A percentile compares a stretch with the other conserved stretches of the same genome.
These are phyloP conservation scores for Lycocerus yunnanus DNA, from an alignment of 2,888 invertebrate species.

Conservation along the genomic window DNA sequence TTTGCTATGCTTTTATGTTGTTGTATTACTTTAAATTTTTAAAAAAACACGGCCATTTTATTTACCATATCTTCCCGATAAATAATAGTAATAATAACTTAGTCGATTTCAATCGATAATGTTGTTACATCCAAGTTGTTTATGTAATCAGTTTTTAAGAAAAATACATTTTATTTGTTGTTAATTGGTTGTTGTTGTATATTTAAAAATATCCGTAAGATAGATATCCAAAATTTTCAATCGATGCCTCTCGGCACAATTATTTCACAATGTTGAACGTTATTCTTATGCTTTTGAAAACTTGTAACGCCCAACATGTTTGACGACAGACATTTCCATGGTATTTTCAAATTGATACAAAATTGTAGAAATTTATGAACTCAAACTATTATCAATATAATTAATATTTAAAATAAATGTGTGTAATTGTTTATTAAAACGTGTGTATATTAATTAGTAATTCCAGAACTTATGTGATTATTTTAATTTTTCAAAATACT, in stretches of 20 bases:
- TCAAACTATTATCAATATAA: background rate
- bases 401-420: background rate
- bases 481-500: background rate
- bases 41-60: background rate
- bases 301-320: background rate
- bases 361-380: background rate
- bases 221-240: background rate
- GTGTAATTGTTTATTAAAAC: background rate
- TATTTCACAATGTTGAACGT: background rate
- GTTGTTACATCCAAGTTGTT: slow-evolving; percentile 28
- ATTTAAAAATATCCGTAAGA: background rate
- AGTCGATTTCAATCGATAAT: slow-evolving; percentile 9
- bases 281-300: background rate
- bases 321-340: background rate
- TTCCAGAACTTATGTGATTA: background rate
- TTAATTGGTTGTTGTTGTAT: slow-evolving; percentile 21
- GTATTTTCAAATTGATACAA: background rate
- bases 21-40: background rate
- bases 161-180: slow-evolving; percentile 33
- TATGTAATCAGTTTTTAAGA: slow-evolving; percentile 26
- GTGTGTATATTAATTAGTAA: background rate
- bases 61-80: background rate
- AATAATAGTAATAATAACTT: background rate
- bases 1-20: slow-evolving; percentile 59
- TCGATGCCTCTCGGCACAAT: too few species aligned